Percentiles rank a stretch among this genome's conserved stretches.
These are phyloP conservation scores for Pterophyllum scalare DNA, from an alignment of 2,113 vertebrate species.

Conservation along the genomic window DNA sequence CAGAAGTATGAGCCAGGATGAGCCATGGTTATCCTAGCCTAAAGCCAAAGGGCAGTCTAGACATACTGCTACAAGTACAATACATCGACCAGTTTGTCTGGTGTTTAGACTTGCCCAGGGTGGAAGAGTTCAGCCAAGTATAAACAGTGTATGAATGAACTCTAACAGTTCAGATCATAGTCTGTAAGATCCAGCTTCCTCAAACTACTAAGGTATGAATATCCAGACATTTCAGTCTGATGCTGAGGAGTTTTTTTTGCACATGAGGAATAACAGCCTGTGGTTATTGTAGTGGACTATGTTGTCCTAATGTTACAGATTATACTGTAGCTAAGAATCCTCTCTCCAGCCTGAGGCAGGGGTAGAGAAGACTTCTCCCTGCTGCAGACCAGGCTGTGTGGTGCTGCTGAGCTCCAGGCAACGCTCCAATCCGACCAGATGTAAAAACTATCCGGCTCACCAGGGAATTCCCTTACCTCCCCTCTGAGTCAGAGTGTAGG, in stretches of 20 bases:
- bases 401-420: conserved; percentile 82
- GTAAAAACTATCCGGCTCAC: conserved; percentile 90
- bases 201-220: conserved; percentile 16
- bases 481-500: conserved; percentile 88
- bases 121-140: conserved; percentile 29
- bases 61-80: conserved; percentile 60
- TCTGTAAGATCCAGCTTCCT: not conserved
- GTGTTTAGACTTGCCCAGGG: conserved; percentile 63
- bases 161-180: conserved; percentile 28
- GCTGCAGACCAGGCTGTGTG: conserved; percentile 58
- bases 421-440: conserved; percentile 83
- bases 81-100: conserved; percentile 52
- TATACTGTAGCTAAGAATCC: conserved; percentile 22
- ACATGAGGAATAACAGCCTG: conserved; percentile 16
- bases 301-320: conserved; percentile 43
- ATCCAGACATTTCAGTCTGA: conserved; percentile 25
- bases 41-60: conserved; percentile 66
- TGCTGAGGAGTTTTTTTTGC: conserved; percentile 34
- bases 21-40: conserved; percentile 31
- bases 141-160: conserved; percentile 53
- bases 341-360: conserved; percentile 42
- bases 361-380: conserved; percentile 49
- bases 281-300: conserved; percentile 13
- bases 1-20: conserved; percentile 32
- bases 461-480: conserved; percentile 92